Percentiles rank a stretch among this genome's conserved stretches.
phyloP scores from a whole-genome alignment of 2,888 invertebrate species.

The Seira musarum region DNA sequence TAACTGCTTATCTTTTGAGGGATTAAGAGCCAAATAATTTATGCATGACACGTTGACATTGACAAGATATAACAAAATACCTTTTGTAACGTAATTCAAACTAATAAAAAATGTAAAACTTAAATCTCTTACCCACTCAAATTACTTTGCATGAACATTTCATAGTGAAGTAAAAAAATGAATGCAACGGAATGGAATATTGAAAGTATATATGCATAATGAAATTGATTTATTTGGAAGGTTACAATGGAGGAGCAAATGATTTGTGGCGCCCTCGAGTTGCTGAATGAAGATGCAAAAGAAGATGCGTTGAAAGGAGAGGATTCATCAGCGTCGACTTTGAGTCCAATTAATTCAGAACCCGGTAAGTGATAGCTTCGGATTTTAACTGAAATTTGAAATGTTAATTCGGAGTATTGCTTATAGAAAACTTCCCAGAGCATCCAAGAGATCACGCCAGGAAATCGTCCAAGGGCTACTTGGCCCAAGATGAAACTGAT shows the following conservation, averaged over 20 bases:
- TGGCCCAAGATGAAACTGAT: conserved; percentile 69
- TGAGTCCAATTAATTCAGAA: conserved; percentile 71
- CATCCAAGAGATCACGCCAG: conserved; percentile 40
- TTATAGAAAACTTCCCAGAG: neutral
- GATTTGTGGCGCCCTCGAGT: conserved; percentile 94
- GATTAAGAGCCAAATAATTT: too few species aligned
- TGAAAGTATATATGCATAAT: too few species aligned
- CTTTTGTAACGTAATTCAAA: too few species aligned
- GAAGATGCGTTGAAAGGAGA: conserved; percentile 88
- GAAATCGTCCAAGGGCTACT: conserved; percentile 58
- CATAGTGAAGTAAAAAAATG: too few species aligned
- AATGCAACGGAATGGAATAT: too few species aligned
- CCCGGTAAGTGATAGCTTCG: conserved; percentile 68
- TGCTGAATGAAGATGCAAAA: conserved; percentile 92
- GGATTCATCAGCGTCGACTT: conserved; percentile 67
- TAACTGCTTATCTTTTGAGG: too few species aligned
- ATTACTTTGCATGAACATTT: too few species aligned
- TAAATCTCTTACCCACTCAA: too few species aligned
- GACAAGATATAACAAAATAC: too few species aligned
- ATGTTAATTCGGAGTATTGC: neutral
- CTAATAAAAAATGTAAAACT: too few species aligned
- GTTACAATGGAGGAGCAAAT: conserved; percentile 95
- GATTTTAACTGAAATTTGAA: neutral
- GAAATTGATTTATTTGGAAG: conserved; percentile 74
- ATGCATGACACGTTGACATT: too few species aligned